Conservation (phyloP, 2,113 vertebrate genomes). For the Nipponia nippon region DNA sequence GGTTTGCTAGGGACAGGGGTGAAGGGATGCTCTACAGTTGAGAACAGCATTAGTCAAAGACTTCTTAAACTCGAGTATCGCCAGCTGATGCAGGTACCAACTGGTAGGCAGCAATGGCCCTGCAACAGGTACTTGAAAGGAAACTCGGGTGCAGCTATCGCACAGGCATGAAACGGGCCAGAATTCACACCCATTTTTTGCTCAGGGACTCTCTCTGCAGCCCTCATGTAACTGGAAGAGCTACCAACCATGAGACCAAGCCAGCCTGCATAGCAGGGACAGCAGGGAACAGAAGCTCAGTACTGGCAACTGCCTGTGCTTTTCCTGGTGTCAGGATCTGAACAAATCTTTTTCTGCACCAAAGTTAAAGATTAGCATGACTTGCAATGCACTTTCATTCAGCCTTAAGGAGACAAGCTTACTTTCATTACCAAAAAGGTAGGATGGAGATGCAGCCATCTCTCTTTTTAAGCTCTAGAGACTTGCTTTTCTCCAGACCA, state of each 20-base stretch:
- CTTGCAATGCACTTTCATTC: not conserved
- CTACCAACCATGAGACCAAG: not conserved
- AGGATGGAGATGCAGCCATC: not conserved
- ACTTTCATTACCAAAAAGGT: not conserved
- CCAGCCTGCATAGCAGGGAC: not conserved
- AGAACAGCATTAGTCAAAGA: not conserved
- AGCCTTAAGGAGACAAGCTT: not conserved
- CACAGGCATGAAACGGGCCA: not conserved
- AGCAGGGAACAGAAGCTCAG: not conserved
- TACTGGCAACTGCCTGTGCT: not conserved
- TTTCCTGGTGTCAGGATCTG: not conserved
- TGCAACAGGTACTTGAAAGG: not conserved
- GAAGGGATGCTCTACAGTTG: not conserved
- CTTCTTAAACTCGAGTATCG: not conserved
- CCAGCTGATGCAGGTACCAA: not conserved
- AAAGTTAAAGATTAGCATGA: not conserved
- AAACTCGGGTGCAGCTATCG: not conserved
- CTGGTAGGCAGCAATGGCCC: fast-evolving
- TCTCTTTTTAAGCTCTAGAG: not conserved
- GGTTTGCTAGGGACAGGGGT: not conserved
- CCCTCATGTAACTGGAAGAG: not conserved
- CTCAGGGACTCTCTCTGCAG: not conserved
- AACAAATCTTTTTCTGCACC: not conserved
- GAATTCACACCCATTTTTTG: not conserved
- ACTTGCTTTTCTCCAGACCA: not conserved